Evolutionary conservation across 1,140 invertebrate genomes (phyloP).

Genomic region (Penaeus chinensis): DNA sequence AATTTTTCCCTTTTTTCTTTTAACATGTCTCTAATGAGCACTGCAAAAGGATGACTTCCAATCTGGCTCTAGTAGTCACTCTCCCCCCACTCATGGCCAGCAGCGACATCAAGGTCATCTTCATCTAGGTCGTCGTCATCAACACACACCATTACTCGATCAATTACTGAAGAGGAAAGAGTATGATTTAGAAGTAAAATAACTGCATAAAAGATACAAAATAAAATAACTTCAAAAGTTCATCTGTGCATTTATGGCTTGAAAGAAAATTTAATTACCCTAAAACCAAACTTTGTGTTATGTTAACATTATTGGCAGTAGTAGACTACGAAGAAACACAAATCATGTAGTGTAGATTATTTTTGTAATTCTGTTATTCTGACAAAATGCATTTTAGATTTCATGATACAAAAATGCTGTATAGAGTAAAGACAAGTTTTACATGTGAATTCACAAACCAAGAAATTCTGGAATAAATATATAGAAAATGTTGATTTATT

Average conservation of each 20-base stretch:
- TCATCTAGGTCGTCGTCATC: constrained; percentile 64
- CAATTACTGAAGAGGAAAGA: constrained; percentile 67
- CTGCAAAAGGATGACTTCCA: neutral
- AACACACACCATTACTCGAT: constrained; percentile 68
- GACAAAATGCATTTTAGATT: too few species aligned
- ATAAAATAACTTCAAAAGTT: neutral
- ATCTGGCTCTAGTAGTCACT: neutral
- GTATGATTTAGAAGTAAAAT: constrained; percentile 9
- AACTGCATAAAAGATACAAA: constrained; percentile 1
- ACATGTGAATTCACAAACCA: too few species aligned
- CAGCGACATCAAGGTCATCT: constrained; percentile 47
- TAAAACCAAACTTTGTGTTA: neutral
- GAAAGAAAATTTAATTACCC: neutral
- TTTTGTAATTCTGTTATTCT: too few species aligned
- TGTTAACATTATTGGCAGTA: neutral
- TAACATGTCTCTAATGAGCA: neutral
- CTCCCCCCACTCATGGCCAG: constrained; percentile 18
- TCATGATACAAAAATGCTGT: too few species aligned
- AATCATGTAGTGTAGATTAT: too few species aligned
- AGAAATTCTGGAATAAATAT: too few species aligned
- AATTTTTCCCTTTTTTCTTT: too few species aligned
- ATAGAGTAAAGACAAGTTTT: too few species aligned
- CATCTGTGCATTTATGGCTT: too few species aligned
- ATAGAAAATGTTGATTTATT: too few species aligned
- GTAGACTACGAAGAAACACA: neutral